Percentiles rank a stretch among this genome's conserved stretches.
phyloP scores from a whole-genome alignment of 1,140 invertebrate species.

The Argopecten irradians region DNA sequence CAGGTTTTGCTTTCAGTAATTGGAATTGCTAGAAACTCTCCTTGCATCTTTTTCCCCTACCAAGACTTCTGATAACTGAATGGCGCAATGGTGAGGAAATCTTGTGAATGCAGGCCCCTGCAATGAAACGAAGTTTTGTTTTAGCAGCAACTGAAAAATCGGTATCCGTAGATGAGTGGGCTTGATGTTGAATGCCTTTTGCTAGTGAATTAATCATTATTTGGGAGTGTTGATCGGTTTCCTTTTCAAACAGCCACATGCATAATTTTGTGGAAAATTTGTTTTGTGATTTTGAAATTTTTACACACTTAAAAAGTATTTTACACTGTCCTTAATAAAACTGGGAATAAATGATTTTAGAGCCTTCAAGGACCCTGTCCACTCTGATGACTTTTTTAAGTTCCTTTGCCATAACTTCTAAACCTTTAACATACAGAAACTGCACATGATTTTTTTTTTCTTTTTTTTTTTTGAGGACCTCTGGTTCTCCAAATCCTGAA shows the following conservation, averaged over 20 bases:
- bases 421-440: slow-evolving; percentile 32
- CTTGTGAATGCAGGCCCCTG: slow-evolving; percentile 26
- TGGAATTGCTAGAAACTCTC: no score
- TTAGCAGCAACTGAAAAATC: slow-evolving; percentile 10
- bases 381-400: slow-evolving; percentile 26
- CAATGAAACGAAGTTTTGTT: slow-evolving; percentile 23
- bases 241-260: neutral
- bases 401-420: slow-evolving; percentile 27
- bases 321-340: neutral
- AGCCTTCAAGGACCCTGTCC: slow-evolving; percentile 28
- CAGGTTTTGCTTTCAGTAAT: no score
- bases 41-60: no score
- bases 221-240: neutral
- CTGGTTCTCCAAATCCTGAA: no score
- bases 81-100: neutral
- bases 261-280: slow-evolving; percentile 24
- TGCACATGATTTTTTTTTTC: no score
- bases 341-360: slow-evolving; percentile 29
- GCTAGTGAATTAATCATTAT: neutral
- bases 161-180: neutral
- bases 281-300: neutral
- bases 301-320: slow-evolving; percentile 35
- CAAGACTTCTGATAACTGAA: slow-evolving; percentile 23
- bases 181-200: neutral
- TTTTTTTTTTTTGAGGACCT: no score